phyloP scores from a whole-genome alignment of 1,140 invertebrate genomes.

The Dendrolimus kikuchii region DNA sequence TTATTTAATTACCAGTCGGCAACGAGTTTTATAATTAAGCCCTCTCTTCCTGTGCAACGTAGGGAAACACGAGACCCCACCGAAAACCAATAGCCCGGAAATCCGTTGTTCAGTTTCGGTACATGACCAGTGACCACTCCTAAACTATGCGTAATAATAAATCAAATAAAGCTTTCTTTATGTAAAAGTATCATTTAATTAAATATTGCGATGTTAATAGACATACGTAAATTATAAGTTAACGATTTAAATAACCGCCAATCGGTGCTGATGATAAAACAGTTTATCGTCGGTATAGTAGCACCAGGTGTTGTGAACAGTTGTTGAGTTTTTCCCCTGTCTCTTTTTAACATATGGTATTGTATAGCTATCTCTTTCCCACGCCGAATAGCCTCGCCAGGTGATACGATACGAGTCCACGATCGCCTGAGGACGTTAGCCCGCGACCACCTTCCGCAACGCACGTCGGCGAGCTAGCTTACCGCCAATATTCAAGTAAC shows the following conservation, averaged over 20 bases:
- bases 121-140: constrained; percentile 10
- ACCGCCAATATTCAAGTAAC: constrained; percentile 2
- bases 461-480: constrained; percentile 29
- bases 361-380: constrained; percentile 34
- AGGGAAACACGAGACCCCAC: constrained; percentile 22
- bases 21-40: constrained; percentile 23
- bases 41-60: constrained; percentile 30
- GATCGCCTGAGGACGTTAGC: constrained; percentile 47
- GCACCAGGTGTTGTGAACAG: constrained; percentile 33
- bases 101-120: constrained; percentile 54
- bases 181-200: no score
- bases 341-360: constrained; percentile 45
- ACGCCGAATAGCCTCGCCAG: constrained; percentile 39
- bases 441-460: constrained; percentile 35
- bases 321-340: constrained; percentile 24
- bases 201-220: no score
- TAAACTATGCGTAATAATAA: no score
- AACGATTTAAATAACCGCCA: no score
- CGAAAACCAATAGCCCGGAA: constrained; percentile 41
- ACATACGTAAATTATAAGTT: no score
- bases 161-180: no score
- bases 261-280: constrained; percentile 20
- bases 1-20: not conserved
- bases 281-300: constrained; percentile 33
- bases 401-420: constrained; percentile 26